Evolutionary conservation across 1,140 invertebrate species (phyloP), one percentile per base, ranked within the genome.

Genomic region (Bombus impatiens): DNA sequence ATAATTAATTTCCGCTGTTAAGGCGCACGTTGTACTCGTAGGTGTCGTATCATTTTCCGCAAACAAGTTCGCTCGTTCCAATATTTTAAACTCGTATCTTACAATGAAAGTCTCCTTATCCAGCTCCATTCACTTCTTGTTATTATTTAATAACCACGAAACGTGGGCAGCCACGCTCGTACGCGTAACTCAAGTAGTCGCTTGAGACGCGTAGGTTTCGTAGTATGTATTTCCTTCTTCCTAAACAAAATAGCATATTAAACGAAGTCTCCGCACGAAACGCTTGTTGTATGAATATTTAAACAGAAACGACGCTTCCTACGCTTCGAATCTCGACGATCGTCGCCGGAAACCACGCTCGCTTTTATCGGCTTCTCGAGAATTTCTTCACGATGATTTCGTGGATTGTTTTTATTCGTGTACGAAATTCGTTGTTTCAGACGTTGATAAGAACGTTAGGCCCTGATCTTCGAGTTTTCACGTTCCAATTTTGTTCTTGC

Each of bases 191-290:
- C 37, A 79, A 76, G 83, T 76, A 86, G 83, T 15, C 67, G 44
- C 25, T 76, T 40, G n/a, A 59, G 40, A 59, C 42, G 68, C 76
- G 88, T 86, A 62, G 87, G 82, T 44, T 67, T 37, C 37, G 53
- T 68, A 82, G 82, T 81, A 86, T 86, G 78, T 85, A 86, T 86
- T 89, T 86, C 88, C 83, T 89, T 44, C 78, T 84, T 86, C 78
- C 62, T 82, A 75, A 82, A 74, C 62, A 59, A 59, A 82, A 68
- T 40, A 47, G 81, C 71, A 84, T 81, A 67, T 12, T 80, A 74
- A 78, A 65, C 65, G 37, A 67, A n/a, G 67, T 77, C 40, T 35
- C 70, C 10, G 53, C 78, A n/a, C 71, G 57, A 78, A 74, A 70
- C 70, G 53, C 37, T 40, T 28, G 78, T 35, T 62, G 68, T 62